These are phyloP conservation scores for Carduelis carduelis DNA, from an alignment of 2,797 vertebrate genomes.

Conservation along the genomic window DNA sequence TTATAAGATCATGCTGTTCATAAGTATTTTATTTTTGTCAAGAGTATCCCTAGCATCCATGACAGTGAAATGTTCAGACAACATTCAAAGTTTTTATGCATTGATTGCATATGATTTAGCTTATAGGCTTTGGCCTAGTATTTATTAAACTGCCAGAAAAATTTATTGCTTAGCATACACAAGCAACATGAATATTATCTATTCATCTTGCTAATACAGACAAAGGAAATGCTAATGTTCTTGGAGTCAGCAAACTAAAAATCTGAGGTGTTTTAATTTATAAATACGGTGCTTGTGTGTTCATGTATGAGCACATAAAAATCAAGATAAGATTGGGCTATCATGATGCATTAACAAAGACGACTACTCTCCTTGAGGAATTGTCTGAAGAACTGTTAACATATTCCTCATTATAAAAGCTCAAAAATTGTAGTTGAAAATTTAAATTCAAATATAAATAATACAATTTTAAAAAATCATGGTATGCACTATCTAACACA, in stretches of 20 bases:
- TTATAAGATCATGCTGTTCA: neutral
- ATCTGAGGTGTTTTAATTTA: neutral
- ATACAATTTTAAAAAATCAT: neutral
- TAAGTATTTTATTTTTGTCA: neutral
- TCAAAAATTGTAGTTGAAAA: neutral
- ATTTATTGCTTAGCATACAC: neutral
- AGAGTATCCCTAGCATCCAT: neutral
- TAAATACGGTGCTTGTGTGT: neutral
- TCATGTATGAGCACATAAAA: neutral
- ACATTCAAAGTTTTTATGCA: neutral
- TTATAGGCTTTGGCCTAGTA: neutral
- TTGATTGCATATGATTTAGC: neutral
- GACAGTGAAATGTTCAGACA: neutral
- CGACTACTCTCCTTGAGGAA: neutral
- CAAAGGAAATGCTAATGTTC: neutral
- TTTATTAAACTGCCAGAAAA: constrained; percentile 7
- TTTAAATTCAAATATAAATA: neutral
- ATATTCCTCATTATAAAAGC: neutral
- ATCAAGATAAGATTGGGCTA: neutral
- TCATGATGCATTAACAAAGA: neutral
- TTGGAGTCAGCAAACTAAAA: neutral
- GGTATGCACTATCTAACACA: rapidly evolving
- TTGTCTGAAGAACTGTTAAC: neutral
- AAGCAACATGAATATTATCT: neutral
- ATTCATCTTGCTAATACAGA: neutral